Base-by-base conservation (phyloP, 2,888 invertebrate species). In the Lamproptera curius region DNA sequence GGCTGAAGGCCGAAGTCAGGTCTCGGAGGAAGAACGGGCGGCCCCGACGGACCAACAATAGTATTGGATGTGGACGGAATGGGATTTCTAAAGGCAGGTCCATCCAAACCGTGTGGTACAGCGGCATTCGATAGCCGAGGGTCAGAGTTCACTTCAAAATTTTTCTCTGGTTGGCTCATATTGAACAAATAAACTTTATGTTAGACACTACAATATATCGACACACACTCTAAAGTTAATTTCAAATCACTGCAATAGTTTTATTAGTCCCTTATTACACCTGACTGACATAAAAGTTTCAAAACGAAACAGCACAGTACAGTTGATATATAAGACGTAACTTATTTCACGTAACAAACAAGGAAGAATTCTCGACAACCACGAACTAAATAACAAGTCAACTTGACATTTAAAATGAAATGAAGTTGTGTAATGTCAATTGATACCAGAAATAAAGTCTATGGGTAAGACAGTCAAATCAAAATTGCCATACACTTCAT, bases 141-240 rank as follows among this genome's bases (percentile, higher is more conserved):
- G 59, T 71, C 72, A 64, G 70, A 62, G 60, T 70, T 72, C 58
- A 63, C 63, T 50, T 68, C 71, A 37, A 67, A 76, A 48, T 73
- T 65, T 54, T 74, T 72, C 2, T 59, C 52, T 62, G 74, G 68
- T 56, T 78, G 80, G 70, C 73, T 76, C 86, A 86, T 86, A 55
- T 47, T 31, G 31, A 4, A 52, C 41, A 14, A 9, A 34, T 42
- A 42, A 46, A 6, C 23, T 8, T 23, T 23, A 8, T 4, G 23
- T 8, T 23, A 6, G 5, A 23, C 4, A 23, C 8, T 6, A 6
- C 8, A 23, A 6, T 23, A 6, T 8, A 23, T 6, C 8, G 4
- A 23, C 8, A 23, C 23, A 23, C 23, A 23, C 5, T 6, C 5
- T 6, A 23, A 23, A 23, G 4, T 23, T 28, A 2, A 10, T 10